Conservation (phyloP, 1,140 invertebrate genomes). For the Diprion similis region DNA sequence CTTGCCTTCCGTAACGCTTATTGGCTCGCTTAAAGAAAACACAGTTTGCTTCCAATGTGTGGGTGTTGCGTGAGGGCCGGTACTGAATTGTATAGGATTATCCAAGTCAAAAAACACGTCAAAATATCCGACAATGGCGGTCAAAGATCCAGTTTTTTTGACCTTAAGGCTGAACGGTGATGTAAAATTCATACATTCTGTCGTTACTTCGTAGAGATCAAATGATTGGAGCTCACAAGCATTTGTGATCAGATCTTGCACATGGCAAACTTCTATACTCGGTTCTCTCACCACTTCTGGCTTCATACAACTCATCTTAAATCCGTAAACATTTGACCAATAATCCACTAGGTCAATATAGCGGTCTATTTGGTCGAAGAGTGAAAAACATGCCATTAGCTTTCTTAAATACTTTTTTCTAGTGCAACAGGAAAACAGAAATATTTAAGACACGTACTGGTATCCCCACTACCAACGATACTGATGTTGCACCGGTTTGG, state of each 20-base stretch:
- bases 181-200: slow-evolving; percentile 82
- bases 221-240: slow-evolving; percentile 72
- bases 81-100: slow-evolving; percentile 72
- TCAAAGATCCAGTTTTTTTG: slow-evolving; percentile 76
- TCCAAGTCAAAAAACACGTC: slow-evolving; percentile 86
- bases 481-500: slow-evolving; percentile 92
- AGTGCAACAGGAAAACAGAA: not conserved
- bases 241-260: slow-evolving; percentile 79
- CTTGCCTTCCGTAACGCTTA: slow-evolving; percentile 74
- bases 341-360: slow-evolving; percentile 80
- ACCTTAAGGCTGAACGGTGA: slow-evolving; percentile 79
- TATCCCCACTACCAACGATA: slow-evolving; percentile 88
- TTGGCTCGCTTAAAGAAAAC: slow-evolving; percentile 84
- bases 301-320: slow-evolving; percentile 95
- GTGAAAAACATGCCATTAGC: not conserved
- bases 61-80: slow-evolving; percentile 73
- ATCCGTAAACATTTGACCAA: slow-evolving; percentile 97
- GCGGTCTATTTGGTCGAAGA: slow-evolving; percentile 61
- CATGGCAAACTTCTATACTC: slow-evolving; percentile 83
- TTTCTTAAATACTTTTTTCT: slow-evolving; percentile 13
- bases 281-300: slow-evolving; percentile 89
- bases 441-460: slow-evolving; percentile 64
- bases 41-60: slow-evolving; percentile 99
- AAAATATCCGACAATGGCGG: slow-evolving; percentile 93
- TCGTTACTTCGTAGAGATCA: slow-evolving; percentile 83